phyloP scores from a whole-genome alignment of 2,113 vertebrate species.

The Atrichornis clamosus region DNA sequence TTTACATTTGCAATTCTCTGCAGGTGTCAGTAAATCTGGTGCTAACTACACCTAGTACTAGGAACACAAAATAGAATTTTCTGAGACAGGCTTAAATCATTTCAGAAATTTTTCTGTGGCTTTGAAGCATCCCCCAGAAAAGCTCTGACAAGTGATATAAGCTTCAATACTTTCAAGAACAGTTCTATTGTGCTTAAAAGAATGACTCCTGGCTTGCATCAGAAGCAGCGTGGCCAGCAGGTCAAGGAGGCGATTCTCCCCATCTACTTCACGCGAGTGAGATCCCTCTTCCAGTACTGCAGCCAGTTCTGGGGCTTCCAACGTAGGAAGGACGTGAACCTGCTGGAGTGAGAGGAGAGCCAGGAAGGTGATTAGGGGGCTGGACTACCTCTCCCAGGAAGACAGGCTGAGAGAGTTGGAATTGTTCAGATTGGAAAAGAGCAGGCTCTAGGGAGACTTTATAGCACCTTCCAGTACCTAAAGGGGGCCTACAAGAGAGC shows the following conservation, averaged over 20 bases:
- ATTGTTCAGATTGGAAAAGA: not conserved
- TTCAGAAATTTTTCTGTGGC: not conserved
- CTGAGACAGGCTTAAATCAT: not conserved
- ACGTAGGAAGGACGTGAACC: not conserved
- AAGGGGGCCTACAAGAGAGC: not conserved
- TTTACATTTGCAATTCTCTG: not conserved
- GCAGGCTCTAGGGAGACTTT: not conserved
- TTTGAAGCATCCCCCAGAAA: not conserved
- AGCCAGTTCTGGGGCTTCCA: not conserved
- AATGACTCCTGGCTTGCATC: not conserved
- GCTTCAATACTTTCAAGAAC: not conserved
- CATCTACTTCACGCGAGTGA: no score
- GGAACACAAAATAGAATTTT: not conserved
- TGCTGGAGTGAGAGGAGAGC: not conserved
- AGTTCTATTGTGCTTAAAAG: not conserved
- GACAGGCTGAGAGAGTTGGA: not conserved
- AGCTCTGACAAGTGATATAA: not conserved
- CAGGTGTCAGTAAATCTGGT: not conserved
- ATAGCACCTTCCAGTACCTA: not conserved
- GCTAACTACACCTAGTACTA: not conserved
- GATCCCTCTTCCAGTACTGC: not conserved
- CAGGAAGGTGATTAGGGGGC: not conserved
- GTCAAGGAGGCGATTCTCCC: not conserved
- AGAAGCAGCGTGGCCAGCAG: not conserved
- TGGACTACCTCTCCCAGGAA: not conserved